Percentiles rank a stretch among this genome's conserved stretches.
These are phyloP conservation scores for Ganaspis brasiliensis DNA, from an alignment of 2,888 invertebrate species.

Conservation along the genomic window DNA sequence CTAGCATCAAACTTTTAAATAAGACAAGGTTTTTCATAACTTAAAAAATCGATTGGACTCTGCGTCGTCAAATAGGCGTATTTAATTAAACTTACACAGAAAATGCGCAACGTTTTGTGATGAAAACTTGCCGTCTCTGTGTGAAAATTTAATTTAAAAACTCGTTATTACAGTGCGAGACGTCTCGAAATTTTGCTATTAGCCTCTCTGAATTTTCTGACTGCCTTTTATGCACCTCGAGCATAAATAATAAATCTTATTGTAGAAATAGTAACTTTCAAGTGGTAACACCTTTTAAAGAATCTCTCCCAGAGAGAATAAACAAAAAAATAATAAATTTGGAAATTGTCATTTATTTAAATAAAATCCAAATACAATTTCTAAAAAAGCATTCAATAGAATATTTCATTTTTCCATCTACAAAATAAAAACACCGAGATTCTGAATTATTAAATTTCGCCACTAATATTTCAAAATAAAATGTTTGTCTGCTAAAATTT, in stretches of 20 bases:
- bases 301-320: not conserved
- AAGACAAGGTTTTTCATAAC: conserved; percentile 7
- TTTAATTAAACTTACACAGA: conserved; percentile 59
- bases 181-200: conserved; percentile 21
- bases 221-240: conserved; percentile 23
- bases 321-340: no score
- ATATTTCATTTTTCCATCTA: no score
- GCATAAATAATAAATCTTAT: conserved; percentile 32
- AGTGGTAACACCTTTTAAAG: no score
- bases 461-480: no score
- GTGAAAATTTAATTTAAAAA: conserved; percentile 67
- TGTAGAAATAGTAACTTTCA: no score
- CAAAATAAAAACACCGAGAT: no score
- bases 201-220: conserved; percentile 2
- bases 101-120: conserved; percentile 39
- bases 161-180: conserved; percentile 55
- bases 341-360: no score
- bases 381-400: no score
- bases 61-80: conserved; percentile 21
- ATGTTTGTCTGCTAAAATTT: not conserved
- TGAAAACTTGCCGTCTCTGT: conserved; percentile 41
- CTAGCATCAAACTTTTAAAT: not conserved
- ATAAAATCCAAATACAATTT: no score
- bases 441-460: no score
- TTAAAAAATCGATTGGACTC: conserved; percentile 4